Conservation (phyloP, 1,140 invertebrate genomes). For the Capitella teleta region DNA sequence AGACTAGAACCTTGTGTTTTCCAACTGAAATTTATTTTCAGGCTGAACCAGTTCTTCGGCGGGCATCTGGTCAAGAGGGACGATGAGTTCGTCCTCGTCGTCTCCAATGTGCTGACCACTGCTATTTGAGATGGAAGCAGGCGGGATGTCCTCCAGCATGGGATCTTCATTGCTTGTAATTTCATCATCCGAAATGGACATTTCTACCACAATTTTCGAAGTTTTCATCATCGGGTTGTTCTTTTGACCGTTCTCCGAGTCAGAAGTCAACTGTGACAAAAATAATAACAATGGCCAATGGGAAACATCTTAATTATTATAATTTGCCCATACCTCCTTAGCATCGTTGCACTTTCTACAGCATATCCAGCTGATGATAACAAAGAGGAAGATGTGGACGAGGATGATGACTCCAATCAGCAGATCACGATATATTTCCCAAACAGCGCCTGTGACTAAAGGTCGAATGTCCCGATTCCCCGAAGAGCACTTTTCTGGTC, state of each 20-base stretch:
- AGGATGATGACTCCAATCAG: neutral
- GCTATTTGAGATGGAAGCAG: slow-evolving; percentile 1
- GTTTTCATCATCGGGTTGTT: too few relatives aligned
- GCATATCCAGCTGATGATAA: neutral
- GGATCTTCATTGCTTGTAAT: slow-evolving; percentile 1
- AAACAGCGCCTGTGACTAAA: too few relatives aligned
- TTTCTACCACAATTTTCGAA: neutral
- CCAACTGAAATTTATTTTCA: too few relatives aligned
- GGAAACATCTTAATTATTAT: too few relatives aligned
- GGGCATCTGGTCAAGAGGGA: slow-evolving; percentile 1
- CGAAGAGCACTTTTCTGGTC: too few relatives aligned
- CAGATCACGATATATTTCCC: neutral
- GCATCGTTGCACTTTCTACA: too few relatives aligned
- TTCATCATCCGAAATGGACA: slow-evolving; percentile 2
- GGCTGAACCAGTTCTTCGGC: neutral
- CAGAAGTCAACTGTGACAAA: too few relatives aligned
- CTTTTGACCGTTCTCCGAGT: too few relatives aligned
- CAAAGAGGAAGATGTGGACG: neutral
- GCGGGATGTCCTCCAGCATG: slow-evolving; percentile 1
- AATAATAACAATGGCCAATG: too few relatives aligned
- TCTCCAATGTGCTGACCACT: too few relatives aligned
- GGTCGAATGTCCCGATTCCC: too few relatives aligned
- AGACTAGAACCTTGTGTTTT: slow-evolving; percentile 5
- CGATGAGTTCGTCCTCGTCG: slow-evolving; percentile 4
- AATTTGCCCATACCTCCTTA: too few relatives aligned